Evolutionary conservation across 2,888 invertebrate species (phyloP), one percentile per base, ranked within the genome.

Genomic region (Beris morrisii): DNA sequence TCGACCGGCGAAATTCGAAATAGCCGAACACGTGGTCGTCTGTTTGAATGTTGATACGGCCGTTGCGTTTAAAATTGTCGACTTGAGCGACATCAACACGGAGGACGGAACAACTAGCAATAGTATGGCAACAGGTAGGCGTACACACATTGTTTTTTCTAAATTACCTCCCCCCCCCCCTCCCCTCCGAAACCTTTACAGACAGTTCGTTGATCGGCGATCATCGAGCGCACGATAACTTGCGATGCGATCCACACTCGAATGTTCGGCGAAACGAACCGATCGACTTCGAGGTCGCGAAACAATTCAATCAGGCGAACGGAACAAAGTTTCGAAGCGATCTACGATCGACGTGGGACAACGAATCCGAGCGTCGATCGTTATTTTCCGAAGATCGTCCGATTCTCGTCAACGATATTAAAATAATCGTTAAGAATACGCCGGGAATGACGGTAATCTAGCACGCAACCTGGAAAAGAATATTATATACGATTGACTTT

Each of bases 1-100:
- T 75, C 74, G 81, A 15, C 88, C 89, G 4, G 77, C 80, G 3
- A 82, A 84, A 65, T 79, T 90, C 56, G 82, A 83, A 44, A 79
- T 90, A 54, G 84, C 86, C 43, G 90, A 91, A 75, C 88, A 90
- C 77, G 87, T 88, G 67, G 81, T 90, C 28, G 85, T 86, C 1
- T 85, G 86, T 67, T 82, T 86, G 76, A 87, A 86, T 71, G 80
- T 82, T 61, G 83, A 85, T 43, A 84, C 83, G 72, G 83, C 88
- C 65, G 86, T 87, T 71, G 83, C 88, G n/a, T 87, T 88, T 72
- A 83, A 84, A 74, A 81, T 87, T 55, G 74, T 80, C 4, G 80
- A 80, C 69, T 76, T 77, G 1, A 70, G 77, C 15, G 67, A 67
- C 11, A 59, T 38, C 9, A 57, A 65, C 13, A 67, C 66, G 0